Conservation (phyloP, 2,888 invertebrate species). For the Tanaodytes sp. region DNA sequence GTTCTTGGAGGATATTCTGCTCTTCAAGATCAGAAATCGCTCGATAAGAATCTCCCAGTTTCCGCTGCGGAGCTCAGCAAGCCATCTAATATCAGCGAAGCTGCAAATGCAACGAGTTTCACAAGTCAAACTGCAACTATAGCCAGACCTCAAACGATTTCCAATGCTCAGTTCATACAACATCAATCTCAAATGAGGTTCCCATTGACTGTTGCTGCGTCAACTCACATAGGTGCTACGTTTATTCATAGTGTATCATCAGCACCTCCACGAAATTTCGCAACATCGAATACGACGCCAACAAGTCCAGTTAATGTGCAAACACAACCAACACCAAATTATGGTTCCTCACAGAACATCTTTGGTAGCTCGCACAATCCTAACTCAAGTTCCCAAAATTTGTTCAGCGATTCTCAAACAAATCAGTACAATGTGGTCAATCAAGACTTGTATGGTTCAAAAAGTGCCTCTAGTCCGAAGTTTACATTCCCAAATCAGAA, state of each 20-base stretch:
- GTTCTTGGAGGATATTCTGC: not conserved
- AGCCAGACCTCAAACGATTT: slow-evolving; percentile 7
- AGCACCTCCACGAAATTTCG: slow-evolving; percentile 8
- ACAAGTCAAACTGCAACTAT: slow-evolving; percentile 2
- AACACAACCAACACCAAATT: slow-evolving; percentile 16
- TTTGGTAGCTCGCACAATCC: slow-evolving; percentile 30
- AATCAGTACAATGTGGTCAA: slow-evolving; percentile 41
- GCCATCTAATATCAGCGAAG: slow-evolving; percentile 3
- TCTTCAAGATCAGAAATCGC: slow-evolving; percentile 7
- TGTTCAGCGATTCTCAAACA: slow-evolving; percentile 37
- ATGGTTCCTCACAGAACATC: slow-evolving; percentile 40
- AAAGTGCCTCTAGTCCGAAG: slow-evolving; percentile 55
- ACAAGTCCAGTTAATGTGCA: slow-evolving; percentile 8
- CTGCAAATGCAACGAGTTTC: slow-evolving; percentile 4
- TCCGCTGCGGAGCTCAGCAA: slow-evolving; percentile 17
- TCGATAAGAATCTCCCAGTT: slow-evolving; percentile 18
- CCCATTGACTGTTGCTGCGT: not conserved
- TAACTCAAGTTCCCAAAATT: slow-evolving; percentile 35
- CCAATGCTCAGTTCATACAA: slow-evolving; percentile 14
- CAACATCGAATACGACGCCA: not conserved
- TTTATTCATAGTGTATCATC: slow-evolving; percentile 6
- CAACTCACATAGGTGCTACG: not conserved
- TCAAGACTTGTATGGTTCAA: slow-evolving; percentile 48
- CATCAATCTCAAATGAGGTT: slow-evolving; percentile 18
- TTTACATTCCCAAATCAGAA: slow-evolving; percentile 45